These are phyloP conservation scores for Polypedilum pembai DNA, from an alignment of 1,140 invertebrate genomes.

Conservation along the genomic window DNA sequence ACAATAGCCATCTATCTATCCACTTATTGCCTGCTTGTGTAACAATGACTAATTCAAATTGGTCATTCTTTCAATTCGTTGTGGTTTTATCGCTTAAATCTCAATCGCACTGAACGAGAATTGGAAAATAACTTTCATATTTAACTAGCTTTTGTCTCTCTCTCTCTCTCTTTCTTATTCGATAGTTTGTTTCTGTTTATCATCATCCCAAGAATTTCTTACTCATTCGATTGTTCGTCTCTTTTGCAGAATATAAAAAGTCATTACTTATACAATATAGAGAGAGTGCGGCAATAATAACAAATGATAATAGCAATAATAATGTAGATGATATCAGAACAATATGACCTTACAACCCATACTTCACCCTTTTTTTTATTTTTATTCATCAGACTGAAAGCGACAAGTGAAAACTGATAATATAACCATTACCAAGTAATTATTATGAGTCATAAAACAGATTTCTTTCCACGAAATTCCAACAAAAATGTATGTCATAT, in stretches of 20 bases:
- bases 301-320: too few relatives aligned
- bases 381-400: not conserved
- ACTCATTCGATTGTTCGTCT: not conserved
- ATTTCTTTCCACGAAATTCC: too few relatives aligned
- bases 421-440: too few relatives aligned
- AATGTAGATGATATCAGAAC: too few relatives aligned
- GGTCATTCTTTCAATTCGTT: conserved; percentile 11
- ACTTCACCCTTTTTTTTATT: not conserved
- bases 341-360: not conserved
- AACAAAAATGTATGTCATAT: too few relatives aligned
- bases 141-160: conserved; percentile 2
- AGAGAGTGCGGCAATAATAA: not conserved
- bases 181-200: not conserved
- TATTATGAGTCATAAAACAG: too few relatives aligned
- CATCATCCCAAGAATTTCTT: conserved; percentile 7
- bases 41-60: conserved; percentile 19
- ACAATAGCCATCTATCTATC: conserved; percentile 7
- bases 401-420: conserved; percentile 8
- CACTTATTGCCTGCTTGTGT: not conserved
- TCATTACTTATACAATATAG: too few relatives aligned
- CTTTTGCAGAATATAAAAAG: not conserved
- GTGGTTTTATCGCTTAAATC: conserved; percentile 3
- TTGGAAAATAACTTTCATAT: conserved; percentile 6
- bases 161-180: too few relatives aligned
- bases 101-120: not conserved